These are phyloP conservation scores for Bombus pascuorum DNA, from an alignment of 1,140 invertebrate species.

Conservation along the genomic window DNA sequence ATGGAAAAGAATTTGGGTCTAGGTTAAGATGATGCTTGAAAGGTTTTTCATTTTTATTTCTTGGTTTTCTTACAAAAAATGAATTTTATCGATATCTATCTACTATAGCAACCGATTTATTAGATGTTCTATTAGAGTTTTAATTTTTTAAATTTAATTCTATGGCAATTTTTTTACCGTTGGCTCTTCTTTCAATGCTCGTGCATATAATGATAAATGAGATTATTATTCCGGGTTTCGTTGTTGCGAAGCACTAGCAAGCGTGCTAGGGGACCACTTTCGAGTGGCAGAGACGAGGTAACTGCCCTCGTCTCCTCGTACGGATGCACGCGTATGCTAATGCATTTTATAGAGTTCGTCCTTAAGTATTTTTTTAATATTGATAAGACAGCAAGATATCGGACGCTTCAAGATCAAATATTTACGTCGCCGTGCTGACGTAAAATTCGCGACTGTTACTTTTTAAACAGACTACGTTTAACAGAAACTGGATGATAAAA, in stretches of 20 bases:
- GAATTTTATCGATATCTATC: not conserved
- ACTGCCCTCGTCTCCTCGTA: constrained; percentile 37
- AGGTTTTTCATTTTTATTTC: not conserved
- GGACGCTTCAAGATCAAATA: not conserved
- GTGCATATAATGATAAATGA: constrained; percentile 47
- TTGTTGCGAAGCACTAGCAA: constrained; percentile 43
- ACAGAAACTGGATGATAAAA: no score
- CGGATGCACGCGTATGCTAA: constrained; percentile 15
- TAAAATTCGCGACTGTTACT: not conserved
- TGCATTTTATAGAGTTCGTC: constrained; percentile 14
- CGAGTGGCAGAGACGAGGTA: constrained; percentile 46
- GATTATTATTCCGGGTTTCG: constrained; percentile 61
- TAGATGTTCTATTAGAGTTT: not conserved
- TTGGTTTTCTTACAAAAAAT: not conserved
- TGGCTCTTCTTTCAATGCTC: not conserved
- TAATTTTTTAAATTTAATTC: not conserved
- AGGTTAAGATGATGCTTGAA: not conserved
- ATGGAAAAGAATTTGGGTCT: not conserved
- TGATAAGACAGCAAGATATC: not conserved
- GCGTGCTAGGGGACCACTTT: constrained; percentile 31
- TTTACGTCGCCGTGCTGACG: not conserved
- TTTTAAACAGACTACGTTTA: not conserved
- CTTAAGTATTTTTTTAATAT: constrained; percentile 6
- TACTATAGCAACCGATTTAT: not conserved
- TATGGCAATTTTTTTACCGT: not conserved